Percentiles rank a stretch among this genome's conserved stretches.
Conservation (phyloP, 2,888 invertebrate species). For the Steinernema carpocapsae region DNA sequence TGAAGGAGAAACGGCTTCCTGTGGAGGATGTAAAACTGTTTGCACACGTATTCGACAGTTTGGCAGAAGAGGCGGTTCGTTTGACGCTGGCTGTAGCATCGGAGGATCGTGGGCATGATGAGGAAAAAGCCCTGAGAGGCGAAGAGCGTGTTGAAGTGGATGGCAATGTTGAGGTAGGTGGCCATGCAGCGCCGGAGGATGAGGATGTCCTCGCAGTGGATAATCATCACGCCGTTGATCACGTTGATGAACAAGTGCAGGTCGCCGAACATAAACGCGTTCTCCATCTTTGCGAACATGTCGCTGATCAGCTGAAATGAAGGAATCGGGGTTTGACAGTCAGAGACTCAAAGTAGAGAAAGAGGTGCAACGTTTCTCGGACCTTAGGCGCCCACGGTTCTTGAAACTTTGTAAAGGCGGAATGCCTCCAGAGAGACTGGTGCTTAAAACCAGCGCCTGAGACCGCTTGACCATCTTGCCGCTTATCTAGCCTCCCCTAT, state of each 20-base stretch:
- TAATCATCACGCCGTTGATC: slow-evolving; percentile 87
- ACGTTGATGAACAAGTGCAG: slow-evolving; percentile 97
- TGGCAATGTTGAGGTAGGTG: slow-evolving; percentile 94
- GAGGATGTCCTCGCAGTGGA: slow-evolving; percentile 95
- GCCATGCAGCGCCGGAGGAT: slow-evolving; percentile 94
- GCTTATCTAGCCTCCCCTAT: background rate
- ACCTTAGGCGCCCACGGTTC: no score
- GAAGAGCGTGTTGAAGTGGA: slow-evolving; percentile 97
- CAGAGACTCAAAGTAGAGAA: no score
- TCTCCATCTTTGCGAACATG: slow-evolving; percentile 69
- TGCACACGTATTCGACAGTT: slow-evolving; percentile 95
- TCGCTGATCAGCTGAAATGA: slow-evolving; percentile 60
- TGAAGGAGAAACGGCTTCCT: slow-evolving; percentile 96
- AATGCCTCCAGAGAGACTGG: no score
- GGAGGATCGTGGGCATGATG: slow-evolving; percentile 94
- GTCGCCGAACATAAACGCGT: slow-evolving; percentile 76
- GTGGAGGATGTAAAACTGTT: slow-evolving; percentile 96
- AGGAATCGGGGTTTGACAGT: no score
- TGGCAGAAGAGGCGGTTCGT: slow-evolving; percentile 92
- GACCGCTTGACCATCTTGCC: no score
- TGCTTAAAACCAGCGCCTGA: background rate
- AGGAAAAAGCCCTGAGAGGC: slow-evolving; percentile 87
- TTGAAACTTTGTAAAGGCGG: no score
- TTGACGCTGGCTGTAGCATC: slow-evolving; percentile 95
- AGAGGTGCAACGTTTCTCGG: no score